These are phyloP conservation scores for Euzophera pinguis DNA, from an alignment of 2,888 invertebrate genomes.

Conservation along the genomic window DNA sequence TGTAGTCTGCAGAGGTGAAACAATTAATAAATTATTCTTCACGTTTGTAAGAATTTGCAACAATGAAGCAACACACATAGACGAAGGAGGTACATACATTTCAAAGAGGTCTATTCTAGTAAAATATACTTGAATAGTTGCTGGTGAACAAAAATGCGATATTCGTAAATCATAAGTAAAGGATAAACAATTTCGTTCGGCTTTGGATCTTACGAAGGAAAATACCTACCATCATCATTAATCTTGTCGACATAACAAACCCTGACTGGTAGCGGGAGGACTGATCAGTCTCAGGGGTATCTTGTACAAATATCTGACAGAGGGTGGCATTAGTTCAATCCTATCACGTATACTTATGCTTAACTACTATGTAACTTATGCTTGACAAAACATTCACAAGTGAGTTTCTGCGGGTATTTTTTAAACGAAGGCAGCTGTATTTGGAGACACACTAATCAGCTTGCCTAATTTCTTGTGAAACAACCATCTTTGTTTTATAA, in stretches of 20 bases:
- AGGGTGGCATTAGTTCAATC: conserved; percentile 2
- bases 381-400: conserved; percentile 1
- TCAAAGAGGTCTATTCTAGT: no score
- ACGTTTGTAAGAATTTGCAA: no score
- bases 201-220: conserved; percentile 16
- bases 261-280: conserved; percentile 33
- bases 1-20: no score
- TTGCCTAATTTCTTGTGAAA: no score
- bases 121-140: background rate
- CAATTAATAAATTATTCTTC: no score
- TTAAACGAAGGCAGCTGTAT: background rate
- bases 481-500: no score
- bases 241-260: conserved; percentile 30
- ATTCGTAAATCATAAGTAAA: conserved; percentile 38
- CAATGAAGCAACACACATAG: no score
- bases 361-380: no score
- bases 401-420: background rate
- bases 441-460: no score
- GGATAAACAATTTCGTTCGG: conserved; percentile 24
- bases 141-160: conserved; percentile 25
- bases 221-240: conserved; percentile 13
- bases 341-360: background rate
- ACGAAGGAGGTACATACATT: no score
- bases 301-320: background rate
- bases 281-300: conserved; percentile 14